A percentile compares a stretch with the other conserved stretches of the same genome.
These are phyloP conservation scores for Cybosia mesomella DNA, from an alignment of 2,888 invertebrate genomes.

Conservation along the genomic window DNA sequence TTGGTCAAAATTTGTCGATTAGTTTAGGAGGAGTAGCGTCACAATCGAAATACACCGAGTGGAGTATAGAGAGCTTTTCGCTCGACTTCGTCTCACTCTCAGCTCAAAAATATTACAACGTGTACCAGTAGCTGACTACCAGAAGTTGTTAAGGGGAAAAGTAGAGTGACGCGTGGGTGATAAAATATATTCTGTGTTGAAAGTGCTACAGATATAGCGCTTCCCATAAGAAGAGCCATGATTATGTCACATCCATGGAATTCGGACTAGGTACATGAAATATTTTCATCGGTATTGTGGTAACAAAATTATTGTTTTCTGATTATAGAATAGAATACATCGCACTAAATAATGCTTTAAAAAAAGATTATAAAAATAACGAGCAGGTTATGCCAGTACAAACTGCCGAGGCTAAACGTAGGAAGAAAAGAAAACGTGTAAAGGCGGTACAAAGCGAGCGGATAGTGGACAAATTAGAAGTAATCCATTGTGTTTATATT, in stretches of 20 bases:
- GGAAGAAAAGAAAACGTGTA: conserved; percentile 42
- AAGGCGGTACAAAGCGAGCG: conserved; percentile 49
- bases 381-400: conserved; percentile 65
- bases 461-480: conserved; percentile 62
- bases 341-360: conserved; percentile 63
- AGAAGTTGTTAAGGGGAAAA: not conserved
- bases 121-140: too few relatives aligned
- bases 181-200: too few relatives aligned
- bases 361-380: conserved; percentile 66
- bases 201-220: too few relatives aligned
- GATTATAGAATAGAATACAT: conserved; percentile 62
- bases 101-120: not conserved
- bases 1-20: too few relatives aligned
- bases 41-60: too few relatives aligned
- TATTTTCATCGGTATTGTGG: not conserved
- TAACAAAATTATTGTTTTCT: not conserved
- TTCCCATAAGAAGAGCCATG: too few relatives aligned
- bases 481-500: conserved; percentile 31
- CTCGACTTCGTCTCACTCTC: too few relatives aligned
- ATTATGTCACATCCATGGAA: too few relatives aligned
- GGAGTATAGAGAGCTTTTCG: too few relatives aligned
- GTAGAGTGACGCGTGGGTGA: too few relatives aligned
- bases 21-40: too few relatives aligned
- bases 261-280: too few relatives aligned
- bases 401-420: conserved; percentile 48